Conservation (phyloP, 2,888 invertebrate genomes). For the Reticulitermes lucifugus region DNA sequence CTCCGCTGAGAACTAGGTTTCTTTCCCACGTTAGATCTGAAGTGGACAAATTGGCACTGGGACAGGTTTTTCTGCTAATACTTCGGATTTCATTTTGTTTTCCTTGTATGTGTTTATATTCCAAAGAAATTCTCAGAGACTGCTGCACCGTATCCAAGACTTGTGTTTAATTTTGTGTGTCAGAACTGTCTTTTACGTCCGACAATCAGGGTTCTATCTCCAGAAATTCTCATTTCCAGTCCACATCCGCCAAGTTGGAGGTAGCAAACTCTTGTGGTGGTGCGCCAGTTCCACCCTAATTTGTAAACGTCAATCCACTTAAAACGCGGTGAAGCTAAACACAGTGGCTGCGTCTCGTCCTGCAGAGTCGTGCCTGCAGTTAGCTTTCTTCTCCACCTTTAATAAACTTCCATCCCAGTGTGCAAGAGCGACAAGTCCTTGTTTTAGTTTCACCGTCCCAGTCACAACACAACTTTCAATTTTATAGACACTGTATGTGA, state of each 20-base stretch:
- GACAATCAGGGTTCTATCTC: background rate
- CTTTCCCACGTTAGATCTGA: no score
- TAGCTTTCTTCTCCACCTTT: background rate
- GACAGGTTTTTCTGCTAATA: no score
- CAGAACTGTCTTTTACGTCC: background rate
- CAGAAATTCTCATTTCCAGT: constrained; percentile 11
- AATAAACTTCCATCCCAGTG: background rate
- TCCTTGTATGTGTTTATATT: no score
- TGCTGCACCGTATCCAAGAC: background rate
- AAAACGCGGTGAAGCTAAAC: background rate
- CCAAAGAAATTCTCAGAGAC: no score
- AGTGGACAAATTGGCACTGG: no score
- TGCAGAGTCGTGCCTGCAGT: background rate
- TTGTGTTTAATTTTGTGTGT: background rate
- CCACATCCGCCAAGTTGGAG: constrained; percentile 9
- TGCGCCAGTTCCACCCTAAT: constrained; percentile 35
- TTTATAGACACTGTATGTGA: no score
- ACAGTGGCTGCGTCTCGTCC: background rate
- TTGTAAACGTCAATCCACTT: constrained; percentile 48
- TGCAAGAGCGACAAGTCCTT: background rate
- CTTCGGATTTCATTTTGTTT: no score
- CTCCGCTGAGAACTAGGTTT: no score
- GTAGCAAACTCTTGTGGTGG: constrained; percentile 1
- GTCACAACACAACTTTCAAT: no score
- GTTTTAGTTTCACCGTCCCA: background rate